These are phyloP conservation scores for Andrena fulva DNA, from an alignment of 2,888 invertebrate species.

Conservation along the genomic window DNA sequence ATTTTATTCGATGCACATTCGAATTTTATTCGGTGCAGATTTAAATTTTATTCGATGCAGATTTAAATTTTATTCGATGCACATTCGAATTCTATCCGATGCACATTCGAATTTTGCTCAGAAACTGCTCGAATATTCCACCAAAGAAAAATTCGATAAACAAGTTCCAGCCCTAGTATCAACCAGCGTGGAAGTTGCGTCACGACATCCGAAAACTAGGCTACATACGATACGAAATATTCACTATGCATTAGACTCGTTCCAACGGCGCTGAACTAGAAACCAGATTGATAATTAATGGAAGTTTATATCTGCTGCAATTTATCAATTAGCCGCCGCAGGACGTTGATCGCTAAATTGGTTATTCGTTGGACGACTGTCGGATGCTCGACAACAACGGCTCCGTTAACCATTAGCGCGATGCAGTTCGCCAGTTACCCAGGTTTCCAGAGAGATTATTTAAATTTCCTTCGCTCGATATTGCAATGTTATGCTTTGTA, in stretches of 20 bases:
- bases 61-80: too few relatives aligned
- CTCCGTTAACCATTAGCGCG: conserved; percentile 22
- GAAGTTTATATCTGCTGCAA: conserved; percentile 27
- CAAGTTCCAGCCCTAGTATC: too few relatives aligned
- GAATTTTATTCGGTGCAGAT: too few relatives aligned
- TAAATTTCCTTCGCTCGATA: conserved; percentile 2
- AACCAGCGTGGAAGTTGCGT: neutral
- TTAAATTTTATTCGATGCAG: too few relatives aligned
- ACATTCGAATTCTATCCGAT: too few relatives aligned
- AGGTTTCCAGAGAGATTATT: conserved; percentile 2
- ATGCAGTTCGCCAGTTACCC: neutral
- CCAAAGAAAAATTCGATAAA: too few relatives aligned
- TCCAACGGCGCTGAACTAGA: neutral
- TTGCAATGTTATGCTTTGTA: neutral
- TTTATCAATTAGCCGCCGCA: conserved; percentile 16
- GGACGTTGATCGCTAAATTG: conserved; percentile 18
- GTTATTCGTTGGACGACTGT: neutral
- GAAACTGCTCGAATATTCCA: too few relatives aligned
- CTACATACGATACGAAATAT: neutral
- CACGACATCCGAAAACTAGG: neutral
- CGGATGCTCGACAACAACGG: neutral
- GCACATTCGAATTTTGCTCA: too few relatives aligned
- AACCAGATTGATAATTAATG: conserved; percentile 20
- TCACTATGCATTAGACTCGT: neutral
- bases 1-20: too few relatives aligned